Base-by-base conservation (phyloP, 2,113 vertebrate genomes). In the human region DNA sequence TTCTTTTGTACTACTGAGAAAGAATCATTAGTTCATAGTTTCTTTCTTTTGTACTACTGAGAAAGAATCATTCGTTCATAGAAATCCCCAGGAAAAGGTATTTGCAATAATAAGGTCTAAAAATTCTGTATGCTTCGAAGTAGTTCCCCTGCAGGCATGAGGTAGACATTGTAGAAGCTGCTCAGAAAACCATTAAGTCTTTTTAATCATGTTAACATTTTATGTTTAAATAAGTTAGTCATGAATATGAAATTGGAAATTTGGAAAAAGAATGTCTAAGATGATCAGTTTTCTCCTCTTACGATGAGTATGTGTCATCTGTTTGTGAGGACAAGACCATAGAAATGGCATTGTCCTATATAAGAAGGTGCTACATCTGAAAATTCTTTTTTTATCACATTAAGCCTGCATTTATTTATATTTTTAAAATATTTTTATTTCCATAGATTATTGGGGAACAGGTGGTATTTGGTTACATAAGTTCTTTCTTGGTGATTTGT, bases 171-270 rank as follows among this genome's bases (percentile, higher is more conserved):
- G 45, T 82, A 66, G 50, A 80, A 84, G 66, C 52, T 88, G 18
- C 17, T 92, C 43, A 72, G 11, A 18, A 88, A 90, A 93, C 20
- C 32, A 45, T 92, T 59, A 52, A 32, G 38, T 90, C 48, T 72
- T 25, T 88, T 93, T 87, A 88, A 90, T 96, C 70, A 57, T 57
- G 22, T 59, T 87, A 91, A 59, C 25, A 38, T 81, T 93, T 89
- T 70, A 66, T 75, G 43, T 82, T 92, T 80, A 89, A 94, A 57
- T 78, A 95, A 83, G 14, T 92, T 87, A 32, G 22, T 72, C 16
- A 88, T 87, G 35, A 87, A 80, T 88, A 35, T 90, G 81, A 87
- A 94, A 76, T 59, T 43, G 12, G 48, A 72, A 72, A 80, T 25
- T 64, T 40, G 64, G 18, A 68, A 76, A 79, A 89, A 48, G n/a